phyloP scores from a whole-genome alignment of 2,113 vertebrate species.

The Galemys pyrenaicus region DNA sequence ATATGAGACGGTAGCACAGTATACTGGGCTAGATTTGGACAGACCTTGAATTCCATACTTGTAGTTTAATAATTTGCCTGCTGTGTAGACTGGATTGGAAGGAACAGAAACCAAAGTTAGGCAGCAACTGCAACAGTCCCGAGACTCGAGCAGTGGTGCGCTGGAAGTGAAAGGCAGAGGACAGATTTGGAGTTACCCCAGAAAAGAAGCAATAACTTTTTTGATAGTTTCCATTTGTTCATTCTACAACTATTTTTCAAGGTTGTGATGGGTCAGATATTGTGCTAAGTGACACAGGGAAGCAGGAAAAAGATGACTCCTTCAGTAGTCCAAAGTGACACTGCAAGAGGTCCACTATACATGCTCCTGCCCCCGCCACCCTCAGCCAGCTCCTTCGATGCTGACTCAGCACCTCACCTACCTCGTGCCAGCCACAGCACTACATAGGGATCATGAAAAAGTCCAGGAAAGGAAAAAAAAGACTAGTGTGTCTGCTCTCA shows the following conservation, averaged over 20 bases:
- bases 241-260: neutral
- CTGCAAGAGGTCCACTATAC: neutral
- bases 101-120: neutral
- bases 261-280: neutral
- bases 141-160: neutral
- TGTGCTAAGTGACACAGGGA: neutral
- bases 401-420: neutral
- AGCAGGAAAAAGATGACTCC: neutral
- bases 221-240: neutral
- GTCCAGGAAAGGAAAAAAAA: neutral
- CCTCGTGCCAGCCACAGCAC: neutral
- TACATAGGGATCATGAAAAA: neutral
- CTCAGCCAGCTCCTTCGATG: no score
- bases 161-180: neutral
- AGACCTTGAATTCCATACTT: slow-evolving; percentile 32
- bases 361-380: neutral
- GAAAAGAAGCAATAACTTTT: slow-evolving; percentile 2
- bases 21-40: neutral
- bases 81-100: neutral
- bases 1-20: neutral
- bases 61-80: slow-evolving; percentile 6
- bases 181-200: neutral
- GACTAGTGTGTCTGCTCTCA: neutral
- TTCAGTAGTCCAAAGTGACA: neutral
- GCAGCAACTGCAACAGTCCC: neutral